Evolutionary conservation across 1,140 invertebrate species (phyloP), one percentile per base, ranked within the genome.

Genomic region (Potamilus streckersoni): DNA sequence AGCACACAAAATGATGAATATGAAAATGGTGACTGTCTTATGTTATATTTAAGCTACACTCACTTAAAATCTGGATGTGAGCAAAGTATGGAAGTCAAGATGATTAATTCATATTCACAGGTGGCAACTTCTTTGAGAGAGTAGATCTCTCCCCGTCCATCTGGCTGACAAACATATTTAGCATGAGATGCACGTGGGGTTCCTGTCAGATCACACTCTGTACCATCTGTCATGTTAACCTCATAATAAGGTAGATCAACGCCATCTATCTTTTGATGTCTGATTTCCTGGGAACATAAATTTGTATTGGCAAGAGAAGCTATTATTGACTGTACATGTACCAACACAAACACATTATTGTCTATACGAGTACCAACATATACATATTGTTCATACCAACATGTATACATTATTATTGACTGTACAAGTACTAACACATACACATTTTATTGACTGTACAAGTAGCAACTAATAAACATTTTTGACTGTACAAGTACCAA

Each of bases 41-140:
- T 49, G 6, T 49, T 49, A 49, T 49, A 49, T 49, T 49, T 49
- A 8, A 49, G 38, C 38, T 49, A 57, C 27, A 76, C 85, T 83
- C 83, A 92, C 92, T 94, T 96, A 84, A 96, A 99, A 80, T 94
- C 93, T 2, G 96, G 96, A 92, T 98, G 97, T 69, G 91, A 89
- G 87, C 97, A 99, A 0, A 99, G 90, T 16, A 94, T 88, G 4
- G 95, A 94, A 2, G 96, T 95, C 12, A 98, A 90, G 1, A 90
- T 83, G 49, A 89, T 79, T 11, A 89, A 79, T 79, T 88, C 86
- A 89, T 99, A 99, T 90, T 97, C 95, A 87, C 98, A 99, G 0
- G 95, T 97, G 0, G 95, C 95, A 0, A 93, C 95, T 91, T 99
- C 97, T 86, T 98, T 97, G 57, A 99, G 91, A 0, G 96, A 96